Base-by-base conservation (phyloP, 2,888 invertebrate species). In the Clistopyga incitator region DNA sequence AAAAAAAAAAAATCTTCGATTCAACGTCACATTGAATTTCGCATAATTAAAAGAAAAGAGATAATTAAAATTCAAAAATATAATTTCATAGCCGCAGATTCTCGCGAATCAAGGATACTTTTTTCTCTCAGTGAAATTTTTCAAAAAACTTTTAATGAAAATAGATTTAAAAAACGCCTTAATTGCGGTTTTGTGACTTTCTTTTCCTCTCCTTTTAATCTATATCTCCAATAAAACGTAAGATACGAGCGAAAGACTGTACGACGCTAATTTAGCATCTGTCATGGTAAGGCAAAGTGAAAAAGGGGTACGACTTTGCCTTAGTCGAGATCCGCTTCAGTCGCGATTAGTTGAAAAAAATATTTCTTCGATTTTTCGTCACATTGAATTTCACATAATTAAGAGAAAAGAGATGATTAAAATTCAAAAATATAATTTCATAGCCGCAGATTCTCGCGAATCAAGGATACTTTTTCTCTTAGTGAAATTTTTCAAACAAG, bases 251-350 rank as follows among this genome's bases (percentile, higher is more conserved):
- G 13, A 18, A 59, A 61, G 70, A 75, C 50, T 52, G 65, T 50
- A 68, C 47, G 74, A 38, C 64, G 78, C 82, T 75, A 82, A 82
- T 82, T 82, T 65, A 71, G 70, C 79, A 82, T 79, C 65, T 38
- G 59, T 79, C 80, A 61, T 59, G 54, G 38, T 59, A 68, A 83
- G 50, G 72, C 45, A 23, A 68, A 54, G 56, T 47, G 15, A 70
- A 77, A 83, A 83, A 59, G 20, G 13, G 29, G 56, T 34, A 18
- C 25, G 67, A 25, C n/a, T n/a, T 0, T 47, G 72, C 80, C 64
- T 65, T 72, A 78, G 52, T 77, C 78, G 76, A 79, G 86, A 84
- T 78, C 76, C 76, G 82, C 76, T n/a, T n/a, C n/a, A n/a, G n/a
- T n/a, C n/a, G n/a, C n/a, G n/a, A n/a, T n/a, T n/a, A n/a, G n/a